Percentiles rank a stretch among this genome's conserved stretches.
phyloP scores from a whole-genome alignment of 2,113 vertebrate species.

The Synchiropus splendidus region DNA sequence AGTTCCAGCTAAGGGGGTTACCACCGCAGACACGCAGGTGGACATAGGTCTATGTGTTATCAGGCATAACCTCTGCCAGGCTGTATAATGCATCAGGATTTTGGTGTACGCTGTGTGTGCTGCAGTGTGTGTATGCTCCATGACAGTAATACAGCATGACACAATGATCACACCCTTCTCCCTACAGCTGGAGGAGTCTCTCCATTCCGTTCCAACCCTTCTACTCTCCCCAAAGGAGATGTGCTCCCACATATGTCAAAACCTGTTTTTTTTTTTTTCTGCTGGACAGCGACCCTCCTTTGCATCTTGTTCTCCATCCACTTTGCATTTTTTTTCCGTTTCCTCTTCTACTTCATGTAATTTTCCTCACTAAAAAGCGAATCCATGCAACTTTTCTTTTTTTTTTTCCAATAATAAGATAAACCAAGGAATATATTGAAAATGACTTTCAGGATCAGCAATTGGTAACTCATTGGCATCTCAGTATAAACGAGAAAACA shows the following conservation, averaged over 20 bases:
- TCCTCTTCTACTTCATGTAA: background rate
- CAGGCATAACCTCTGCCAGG: slow-evolving; percentile 10
- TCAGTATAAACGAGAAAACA: too few relatives aligned
- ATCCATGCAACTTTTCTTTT: too few relatives aligned
- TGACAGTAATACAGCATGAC: slow-evolving; percentile 48
- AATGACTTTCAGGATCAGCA: too few relatives aligned
- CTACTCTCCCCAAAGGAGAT: slow-evolving; percentile 32
- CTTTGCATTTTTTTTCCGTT: slow-evolving; percentile 13
- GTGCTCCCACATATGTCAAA: slow-evolving; percentile 55
- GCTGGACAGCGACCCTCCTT: slow-evolving; percentile 32
- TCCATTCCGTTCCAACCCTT: slow-evolving; percentile 20
- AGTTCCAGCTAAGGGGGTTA: slow-evolving; percentile 34
- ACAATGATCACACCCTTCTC: slow-evolving; percentile 59
- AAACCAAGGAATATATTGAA: too few relatives aligned
- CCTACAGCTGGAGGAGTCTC: slow-evolving; percentile 42
- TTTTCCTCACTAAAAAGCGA: too few relatives aligned
- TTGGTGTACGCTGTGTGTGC: slow-evolving; percentile 13
- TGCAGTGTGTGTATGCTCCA: slow-evolving; percentile 4
- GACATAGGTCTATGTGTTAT: slow-evolving; percentile 13
- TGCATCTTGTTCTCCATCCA: slow-evolving; percentile 16
- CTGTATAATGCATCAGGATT: slow-evolving; percentile 23
- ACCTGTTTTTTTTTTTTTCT: slow-evolving; percentile 42
- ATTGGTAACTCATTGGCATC: too few relatives aligned
- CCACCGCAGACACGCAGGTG: slow-evolving; percentile 14
- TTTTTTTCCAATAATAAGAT: too few relatives aligned